Evolutionary conservation across 1,140 invertebrate species (phyloP), one percentile per base, ranked within the genome.

Genomic region (Bombus waltoni): DNA sequence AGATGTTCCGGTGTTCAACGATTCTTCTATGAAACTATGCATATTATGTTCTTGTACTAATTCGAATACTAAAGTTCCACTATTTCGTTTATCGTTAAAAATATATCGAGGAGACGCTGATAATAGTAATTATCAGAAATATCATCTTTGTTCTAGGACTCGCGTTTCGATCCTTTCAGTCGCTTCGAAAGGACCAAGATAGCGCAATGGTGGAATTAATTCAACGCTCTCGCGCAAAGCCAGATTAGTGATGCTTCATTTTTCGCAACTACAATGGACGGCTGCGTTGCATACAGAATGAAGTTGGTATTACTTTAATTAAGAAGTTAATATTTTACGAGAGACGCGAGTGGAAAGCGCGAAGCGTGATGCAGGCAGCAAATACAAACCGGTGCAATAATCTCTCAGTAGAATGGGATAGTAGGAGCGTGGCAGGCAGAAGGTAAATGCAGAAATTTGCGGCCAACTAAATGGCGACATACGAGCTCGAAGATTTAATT

Each of bases 241-340:
- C n/a, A 11, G 3, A 3, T 53, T n/a, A 62, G 10, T n/a, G 59
- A 62, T 62, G 59, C 47, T 72, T 79, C 25, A 79, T 59, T 84
- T 71, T 57, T 70, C 10, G 5, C 44, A 40, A 35, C 47, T 35
- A 18, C 1, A 72, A 38, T 11, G 9, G 40, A 13, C 28, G 22
- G 0, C 10, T 38, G 28, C 44, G 18, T 38, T 32, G 82, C 47
- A 44, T 71, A 44, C 53, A 13, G 57, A 71, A 44, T 47, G 57
- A n/a, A 11, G 18, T 1, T 10, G 13, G 32, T 62, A 71, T 79
- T 84, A 47, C 59, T 79, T 84, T 84, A 72, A 84, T 79, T 79
- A 72, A 79, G 53, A 47, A 35, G 47, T n/a, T 79, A 84, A 79
- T 84, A 84, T 79, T 79, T 84, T 70, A 62, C 66, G 68, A 22